Evolutionary conservation across 2,888 invertebrate genomes (phyloP), one percentile per base, ranked within the genome.

Genomic region (Heliconius erato): DNA sequence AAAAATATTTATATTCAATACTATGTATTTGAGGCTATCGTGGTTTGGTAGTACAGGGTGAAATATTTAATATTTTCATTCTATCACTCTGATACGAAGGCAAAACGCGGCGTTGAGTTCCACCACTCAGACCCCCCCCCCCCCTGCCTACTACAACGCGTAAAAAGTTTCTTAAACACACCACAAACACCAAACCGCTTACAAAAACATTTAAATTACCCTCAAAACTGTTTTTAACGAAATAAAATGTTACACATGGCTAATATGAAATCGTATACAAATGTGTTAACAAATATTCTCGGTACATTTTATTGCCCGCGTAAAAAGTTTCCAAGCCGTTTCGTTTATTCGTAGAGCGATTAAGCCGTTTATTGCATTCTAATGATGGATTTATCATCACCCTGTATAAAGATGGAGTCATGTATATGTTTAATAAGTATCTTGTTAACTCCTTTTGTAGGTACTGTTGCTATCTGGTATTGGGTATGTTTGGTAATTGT

Each of bases 211-310:
- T 54, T 23, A n/a, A 63, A 40, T 40, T 78, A 78, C 78, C 23
- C 40, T 44, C 40, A 67, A 67, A 67, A 49, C 28, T 26, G 26
- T 67, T 78, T 77, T 1, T 16, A 76, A 63, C 6, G n/a, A 78
- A 69, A 78, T 80, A 80, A 82, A 82, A 79, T 16, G 44, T 72
- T 82, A 68, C 84, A 84, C 82, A 84, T 84, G 84, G 80, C 84
- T 65, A 74, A 63, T 82, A 82, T 79, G 80, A 81, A 81, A 79
- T 79, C n/a, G 72, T 79, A 40, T 67, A 74, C 78, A 76, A 76
- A 59, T 40, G 63, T 76, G 76, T 76, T 78, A 72, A 84, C 82
- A 76, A 68, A 80, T 79, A 81, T 82, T 85, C 84, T 72, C 65
- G 77, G 84, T 85, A 84, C 79, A 40, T 32, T 84, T 84, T 85